Conservation (phyloP, 2,888 invertebrate species). For the Schizotus pectinicornis region DNA sequence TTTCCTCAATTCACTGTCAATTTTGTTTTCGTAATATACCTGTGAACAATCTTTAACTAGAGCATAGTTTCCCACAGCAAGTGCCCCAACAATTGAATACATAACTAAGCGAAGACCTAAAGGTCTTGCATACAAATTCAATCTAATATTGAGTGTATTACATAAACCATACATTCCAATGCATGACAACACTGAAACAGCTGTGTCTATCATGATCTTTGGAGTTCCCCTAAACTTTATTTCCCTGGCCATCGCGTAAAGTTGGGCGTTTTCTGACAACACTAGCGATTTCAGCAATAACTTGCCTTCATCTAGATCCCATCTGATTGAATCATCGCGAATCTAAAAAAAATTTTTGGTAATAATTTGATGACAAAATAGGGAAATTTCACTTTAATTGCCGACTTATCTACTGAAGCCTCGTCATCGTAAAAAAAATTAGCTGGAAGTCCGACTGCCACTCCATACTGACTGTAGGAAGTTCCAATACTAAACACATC, state of each 20-base stretch:
- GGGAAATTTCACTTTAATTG: constrained; percentile 60
- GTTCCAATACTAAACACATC: constrained; percentile 75
- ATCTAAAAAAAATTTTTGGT: constrained; percentile 58
- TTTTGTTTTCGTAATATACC: constrained; percentile 66
- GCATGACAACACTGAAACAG: constrained; percentile 61
- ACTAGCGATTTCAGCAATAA: constrained; percentile 70
- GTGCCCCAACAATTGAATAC: constrained; percentile 65
- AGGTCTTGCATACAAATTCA: constrained; percentile 65
- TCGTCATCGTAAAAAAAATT: constrained; percentile 70
- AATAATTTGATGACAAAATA: neutral
- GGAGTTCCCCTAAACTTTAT: constrained; percentile 68
- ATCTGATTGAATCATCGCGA: constrained; percentile 68
- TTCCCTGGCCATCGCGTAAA: constrained; percentile 81
- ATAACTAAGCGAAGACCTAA: constrained; percentile 56
- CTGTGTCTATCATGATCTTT: constrained; percentile 64
- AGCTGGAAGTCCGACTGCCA: constrained; percentile 74
- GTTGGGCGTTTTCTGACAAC: constrained; percentile 78
- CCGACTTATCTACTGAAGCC: constrained; percentile 60
- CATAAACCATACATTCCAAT: constrained; percentile 61
- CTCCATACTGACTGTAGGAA: constrained; percentile 63
- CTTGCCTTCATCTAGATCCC: constrained; percentile 68
- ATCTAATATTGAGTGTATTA: constrained; percentile 61
- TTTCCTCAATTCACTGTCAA: constrained; percentile 68
- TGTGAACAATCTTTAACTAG: constrained; percentile 70
- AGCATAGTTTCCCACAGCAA: constrained; percentile 67